phyloP scores from a whole-genome alignment of 2,797 vertebrate genomes.

The Sebastes taczanowskii region DNA sequence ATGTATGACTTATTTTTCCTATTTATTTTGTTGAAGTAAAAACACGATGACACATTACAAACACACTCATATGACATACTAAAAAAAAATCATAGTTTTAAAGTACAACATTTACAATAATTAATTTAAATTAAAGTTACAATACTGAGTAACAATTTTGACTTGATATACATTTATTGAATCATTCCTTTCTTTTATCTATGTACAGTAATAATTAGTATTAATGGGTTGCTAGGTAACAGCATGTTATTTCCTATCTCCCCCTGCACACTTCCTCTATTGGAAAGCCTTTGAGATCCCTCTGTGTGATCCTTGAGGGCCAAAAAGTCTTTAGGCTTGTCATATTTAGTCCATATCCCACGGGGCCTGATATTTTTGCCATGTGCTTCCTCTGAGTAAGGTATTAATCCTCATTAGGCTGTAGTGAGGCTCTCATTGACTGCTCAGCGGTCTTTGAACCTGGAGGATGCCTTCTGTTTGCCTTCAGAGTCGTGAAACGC shows the following conservation, averaged over 20 bases:
- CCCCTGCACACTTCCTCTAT: neutral
- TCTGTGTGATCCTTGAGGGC: slow-evolving; percentile 64
- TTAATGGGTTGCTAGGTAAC: neutral
- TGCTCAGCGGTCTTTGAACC: slow-evolving; percentile 73
- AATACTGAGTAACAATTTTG: neutral
- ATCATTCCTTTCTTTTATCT: neutral
- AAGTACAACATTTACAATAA: neutral
- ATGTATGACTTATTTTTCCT: neutral
- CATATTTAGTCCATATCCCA: slow-evolving; percentile 75
- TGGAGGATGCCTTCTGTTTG: slow-evolving; percentile 56
- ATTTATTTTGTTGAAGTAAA: neutral
- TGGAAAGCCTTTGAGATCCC: slow-evolving; percentile 54
- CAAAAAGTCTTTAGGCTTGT: slow-evolving; percentile 62
- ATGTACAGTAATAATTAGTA: neutral
- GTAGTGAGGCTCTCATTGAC: slow-evolving; percentile 75
- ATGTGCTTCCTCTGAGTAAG: slow-evolving; percentile 62
- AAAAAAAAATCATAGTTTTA: neutral
- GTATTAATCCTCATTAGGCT: slow-evolving; percentile 86
- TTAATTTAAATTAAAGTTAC: neutral
- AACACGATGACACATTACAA: neutral
- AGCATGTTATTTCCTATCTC: neutral
- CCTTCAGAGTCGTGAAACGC: slow-evolving; percentile 32
- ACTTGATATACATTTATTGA: neutral
- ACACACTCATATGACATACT: neutral
- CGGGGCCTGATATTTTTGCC: slow-evolving; percentile 76